phyloP scores from a whole-genome alignment of 2,797 vertebrate species.

The Triplophysa bombifrons region DNA sequence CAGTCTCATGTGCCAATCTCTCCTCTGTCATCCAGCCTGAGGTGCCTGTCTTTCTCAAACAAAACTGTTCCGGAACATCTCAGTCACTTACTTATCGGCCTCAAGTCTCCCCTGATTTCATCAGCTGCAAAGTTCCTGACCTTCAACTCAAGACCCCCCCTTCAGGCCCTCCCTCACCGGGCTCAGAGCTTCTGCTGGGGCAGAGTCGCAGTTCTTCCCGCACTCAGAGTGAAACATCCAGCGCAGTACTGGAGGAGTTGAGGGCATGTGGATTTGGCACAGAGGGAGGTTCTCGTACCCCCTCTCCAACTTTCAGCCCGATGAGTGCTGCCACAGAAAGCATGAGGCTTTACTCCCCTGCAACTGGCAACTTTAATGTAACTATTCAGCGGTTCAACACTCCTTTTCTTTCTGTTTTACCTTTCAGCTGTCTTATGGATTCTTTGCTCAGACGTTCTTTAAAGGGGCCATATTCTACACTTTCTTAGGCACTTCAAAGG shows the following conservation, averaged over 20 bases:
- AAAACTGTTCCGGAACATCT: conserved; percentile 68
- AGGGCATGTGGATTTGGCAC: conserved; percentile 69
- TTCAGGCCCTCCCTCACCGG: conserved; percentile 47
- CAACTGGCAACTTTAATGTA: conserved; percentile 71
- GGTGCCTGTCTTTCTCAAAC: conserved; percentile 65
- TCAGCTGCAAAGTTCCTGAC: conserved; percentile 61
- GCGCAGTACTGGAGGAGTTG: conserved; percentile 74
- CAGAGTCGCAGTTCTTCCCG: conserved; percentile 65
- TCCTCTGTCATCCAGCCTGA: conserved; percentile 72
- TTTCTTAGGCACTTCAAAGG: neutral
- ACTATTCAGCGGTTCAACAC: conserved; percentile 64
- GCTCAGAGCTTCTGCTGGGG: conserved; percentile 37
- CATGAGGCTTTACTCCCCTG: conserved; percentile 69
- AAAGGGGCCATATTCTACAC: conserved; percentile 20
- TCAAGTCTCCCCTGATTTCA: conserved; percentile 64
- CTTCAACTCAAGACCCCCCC: conserved; percentile 56
- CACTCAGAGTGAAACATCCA: conserved; percentile 73
- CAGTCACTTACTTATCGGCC: conserved; percentile 42
- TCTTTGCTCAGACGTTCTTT: neutral
- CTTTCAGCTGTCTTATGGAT: neutral
- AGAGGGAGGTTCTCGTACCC: conserved; percentile 72
- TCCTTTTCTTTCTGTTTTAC: neutral
- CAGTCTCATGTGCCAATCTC: conserved; percentile 61
- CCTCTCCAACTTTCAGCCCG: conserved; percentile 76
- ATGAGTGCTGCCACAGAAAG: conserved; percentile 73